Percentiles rank a stretch among this genome's conserved stretches.
Evolutionary conservation across 2,797 vertebrate species (phyloP).

Genomic region (Arnoldichthys spilopterus): DNA sequence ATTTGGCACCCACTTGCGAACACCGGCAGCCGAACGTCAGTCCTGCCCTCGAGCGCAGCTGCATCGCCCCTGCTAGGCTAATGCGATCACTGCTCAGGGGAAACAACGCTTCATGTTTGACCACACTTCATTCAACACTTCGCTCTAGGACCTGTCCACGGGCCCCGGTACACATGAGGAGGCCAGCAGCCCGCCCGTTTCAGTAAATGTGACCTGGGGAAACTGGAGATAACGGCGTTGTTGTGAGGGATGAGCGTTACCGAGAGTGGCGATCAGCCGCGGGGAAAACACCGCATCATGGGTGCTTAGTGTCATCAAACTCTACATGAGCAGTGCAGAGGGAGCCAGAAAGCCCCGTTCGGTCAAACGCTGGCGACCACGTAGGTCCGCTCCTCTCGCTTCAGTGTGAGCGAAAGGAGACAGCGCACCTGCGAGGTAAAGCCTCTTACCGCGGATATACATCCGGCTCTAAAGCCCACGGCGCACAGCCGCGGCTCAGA

Average conservation of each 20-base stretch:
- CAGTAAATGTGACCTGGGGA: not conserved
- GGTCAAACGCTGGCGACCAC: not conserved
- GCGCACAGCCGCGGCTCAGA: not conserved
- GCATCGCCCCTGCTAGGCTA: constrained; percentile 4
- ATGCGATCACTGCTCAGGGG: not conserved
- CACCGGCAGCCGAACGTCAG: constrained; percentile 2
- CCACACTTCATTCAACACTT: constrained; percentile 4
- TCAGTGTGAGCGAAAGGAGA: not conserved
- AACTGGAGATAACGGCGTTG: no score
- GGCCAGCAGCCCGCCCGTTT: not conserved
- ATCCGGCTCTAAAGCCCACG: not conserved
- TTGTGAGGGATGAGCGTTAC: no score
- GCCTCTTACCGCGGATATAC: constrained; percentile 68
- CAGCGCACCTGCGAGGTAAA: constrained; percentile 64
- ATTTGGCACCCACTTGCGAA: constrained; percentile 50
- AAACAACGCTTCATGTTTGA: not conserved
- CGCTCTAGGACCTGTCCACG: not conserved
- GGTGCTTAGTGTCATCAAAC: not conserved
- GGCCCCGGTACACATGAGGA: not conserved
- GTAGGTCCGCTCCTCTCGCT: not conserved
- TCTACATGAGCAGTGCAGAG: not conserved
- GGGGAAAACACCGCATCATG: not conserved
- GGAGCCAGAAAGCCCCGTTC: not conserved
- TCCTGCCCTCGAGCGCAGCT: constrained; percentile 15
- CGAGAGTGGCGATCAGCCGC: no score